Base-by-base conservation (phyloP, 2,113 vertebrate species). In the Anolis carolinensis region DNA sequence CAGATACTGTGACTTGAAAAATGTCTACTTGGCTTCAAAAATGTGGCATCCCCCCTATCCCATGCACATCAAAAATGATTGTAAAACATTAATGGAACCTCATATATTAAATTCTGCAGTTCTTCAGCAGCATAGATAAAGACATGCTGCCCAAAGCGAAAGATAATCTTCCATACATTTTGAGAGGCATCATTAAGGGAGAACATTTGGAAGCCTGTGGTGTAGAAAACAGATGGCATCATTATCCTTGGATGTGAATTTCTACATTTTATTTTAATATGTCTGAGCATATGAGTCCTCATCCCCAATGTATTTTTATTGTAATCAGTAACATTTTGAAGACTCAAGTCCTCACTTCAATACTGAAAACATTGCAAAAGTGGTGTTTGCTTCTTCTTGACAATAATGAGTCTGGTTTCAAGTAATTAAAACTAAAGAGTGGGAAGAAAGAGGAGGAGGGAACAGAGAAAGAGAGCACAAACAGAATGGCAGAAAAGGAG, bases 191-290 rank as follows among this genome's bases (percentile, higher is more conserved):
- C 62, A 93, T 86, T 77, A 68, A 48, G 80, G 79, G 68, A 32
- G 74, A 86, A 72, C 48, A 39, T n/a, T 2, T 67, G 63, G 72
- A 36, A 81, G 77, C 89, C 70, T 25, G 27, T 79, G 77, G 36
- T 65, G 62, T 65, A 70, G 78, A 77, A 77, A 89, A 91, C 83
- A 93, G 87, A 90, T 93, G 89, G 79, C 83, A 62, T 77, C 91
- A 81, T 87, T 84, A 88, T 91, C 81, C 84, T 90, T 85, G 82
- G 88, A 84, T 85, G 8, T 89, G 55, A 87, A 89, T 68, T 90
- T 52, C 63, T 77, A 59, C 80, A 84, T 76, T 92, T 88, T 79
- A 78, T 83, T 90, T 91, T 77, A 62, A 65, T 36, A 74, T 6
- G 68, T 81, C 87, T 74, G 21, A 79, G 13, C 13, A 9, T 85